Evolutionary conservation across 2,888 invertebrate species (phyloP), one percentile per base, ranked within the genome.

Genomic region (Acanthosepion esculentum): DNA sequence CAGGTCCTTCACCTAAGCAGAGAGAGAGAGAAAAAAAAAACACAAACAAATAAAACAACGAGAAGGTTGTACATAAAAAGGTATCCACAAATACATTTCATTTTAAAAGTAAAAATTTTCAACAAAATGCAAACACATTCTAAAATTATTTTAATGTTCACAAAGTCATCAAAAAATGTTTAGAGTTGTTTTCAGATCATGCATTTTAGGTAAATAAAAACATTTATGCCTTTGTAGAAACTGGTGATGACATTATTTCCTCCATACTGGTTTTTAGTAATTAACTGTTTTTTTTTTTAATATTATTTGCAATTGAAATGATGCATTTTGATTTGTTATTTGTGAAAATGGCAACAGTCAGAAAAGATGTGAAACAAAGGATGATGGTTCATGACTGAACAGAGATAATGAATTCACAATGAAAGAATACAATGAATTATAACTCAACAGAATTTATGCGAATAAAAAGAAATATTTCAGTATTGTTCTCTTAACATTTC

Each of bases 1-100:
- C 48, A 29, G 93, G 53, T 8, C 93, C 93, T 64, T 94, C 94
- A 64, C 94, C 59, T 94, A 33, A n/a, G 41, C 41, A 41, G 41
- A 41, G 41, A 41, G n/a, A 94, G 5, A 41, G 23, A 41, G 1
- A 29, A 29, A n/a, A 50, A 48, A 33, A 20, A 6, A 92, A 92
- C 26, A 15, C n/a, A 10, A 78, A 78, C 15, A 33, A 33, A 59
- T 23, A 1, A 23, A 64, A 23, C 26, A 78, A n/a, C 33, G 0
- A 33, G 15, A 78, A 78, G 33, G 3, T 15, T 78, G 78, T 33
- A n/a, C 10, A 78, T 12, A 15, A 59, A 59, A 6, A 3, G 23
- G 23, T 59, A 20, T 20, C 41, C 41, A 41, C 41, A 41, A 41
- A 41, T 41, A 41, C 41, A 41, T 18, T 6, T 29, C 41, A 41